phyloP scores from a whole-genome alignment of 2,113 vertebrate genomes.

The Ploceus nigricollis region DNA sequence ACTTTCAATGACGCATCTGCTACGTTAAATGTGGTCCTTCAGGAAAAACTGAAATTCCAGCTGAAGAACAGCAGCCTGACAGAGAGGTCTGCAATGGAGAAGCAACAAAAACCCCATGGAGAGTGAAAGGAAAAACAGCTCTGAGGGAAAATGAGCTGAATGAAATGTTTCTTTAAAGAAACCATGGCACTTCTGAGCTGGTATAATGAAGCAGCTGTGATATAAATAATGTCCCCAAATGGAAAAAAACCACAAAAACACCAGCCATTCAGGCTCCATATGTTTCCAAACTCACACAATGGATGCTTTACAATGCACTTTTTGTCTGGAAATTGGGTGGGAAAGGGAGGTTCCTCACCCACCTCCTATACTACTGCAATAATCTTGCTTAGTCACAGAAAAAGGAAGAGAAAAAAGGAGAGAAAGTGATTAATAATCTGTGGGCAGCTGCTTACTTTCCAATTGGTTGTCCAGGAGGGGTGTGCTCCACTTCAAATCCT shows the following conservation, averaged over 20 bases:
- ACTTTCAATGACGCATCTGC: neutral
- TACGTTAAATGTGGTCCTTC: neutral
- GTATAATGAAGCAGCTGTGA: neutral
- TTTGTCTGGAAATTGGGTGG: neutral
- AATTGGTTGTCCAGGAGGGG: slow-evolving; percentile 80
- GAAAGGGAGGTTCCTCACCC: neutral
- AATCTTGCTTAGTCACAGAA: slow-evolving; percentile 7
- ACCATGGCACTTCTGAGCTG: neutral
- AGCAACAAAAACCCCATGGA: neutral
- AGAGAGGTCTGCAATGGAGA: neutral
- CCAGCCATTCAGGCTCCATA: neutral
- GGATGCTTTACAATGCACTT: neutral
- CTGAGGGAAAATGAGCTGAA: neutral
- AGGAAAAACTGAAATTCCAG: neutral
- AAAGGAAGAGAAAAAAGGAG: slow-evolving; percentile 11
- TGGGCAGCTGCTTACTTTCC: slow-evolving; percentile 79
- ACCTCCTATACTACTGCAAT: neutral
- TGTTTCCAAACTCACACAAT: neutral
- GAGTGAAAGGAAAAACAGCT: neutral
- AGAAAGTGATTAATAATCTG: slow-evolving; percentile 8
- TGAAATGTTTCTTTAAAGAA: neutral
- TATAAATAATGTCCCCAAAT: neutral
- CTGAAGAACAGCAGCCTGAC: neutral
- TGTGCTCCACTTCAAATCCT: slow-evolving; percentile 92
- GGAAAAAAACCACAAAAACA: neutral